Evolutionary conservation across 2,888 invertebrate genomes (phyloP).

Genomic region (Caenorhabditis sp.): DNA sequence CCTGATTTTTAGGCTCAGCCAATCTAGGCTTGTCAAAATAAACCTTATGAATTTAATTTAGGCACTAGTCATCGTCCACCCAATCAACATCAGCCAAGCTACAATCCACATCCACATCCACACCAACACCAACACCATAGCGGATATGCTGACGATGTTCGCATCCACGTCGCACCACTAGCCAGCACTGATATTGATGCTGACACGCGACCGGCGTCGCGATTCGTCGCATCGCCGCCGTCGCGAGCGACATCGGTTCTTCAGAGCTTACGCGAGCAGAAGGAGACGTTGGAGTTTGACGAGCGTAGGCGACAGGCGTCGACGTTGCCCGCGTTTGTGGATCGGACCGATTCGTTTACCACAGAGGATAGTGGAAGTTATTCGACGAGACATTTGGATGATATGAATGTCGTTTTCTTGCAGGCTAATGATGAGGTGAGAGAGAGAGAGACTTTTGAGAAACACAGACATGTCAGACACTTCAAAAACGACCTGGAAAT

Average conservation of each 20-base stretch:
- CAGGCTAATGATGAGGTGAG: conserved; percentile 66
- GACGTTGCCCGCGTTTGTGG: conserved; percentile 14
- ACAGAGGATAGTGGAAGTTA: conserved; percentile 11
- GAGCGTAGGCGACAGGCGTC: conserved; percentile 34
- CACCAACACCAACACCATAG: not conserved
- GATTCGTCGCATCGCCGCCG: conserved; percentile 8
- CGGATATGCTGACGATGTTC: conserved; percentile 39
- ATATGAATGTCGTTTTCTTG: conserved; percentile 64
- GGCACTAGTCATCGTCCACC: conserved; percentile 20
- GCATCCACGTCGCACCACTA: conserved; percentile 37
- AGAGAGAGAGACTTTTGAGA: too few relatives aligned
- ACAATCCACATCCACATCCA: too few relatives aligned
- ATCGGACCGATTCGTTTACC: not conserved
- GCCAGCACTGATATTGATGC: conserved; percentile 24
- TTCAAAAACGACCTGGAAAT: too few relatives aligned
- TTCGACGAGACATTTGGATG: conserved; percentile 37
- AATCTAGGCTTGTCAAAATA: not conserved
- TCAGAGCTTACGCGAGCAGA: conserved; percentile 42
- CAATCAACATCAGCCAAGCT: conserved; percentile 2
- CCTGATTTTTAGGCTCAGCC: too few relatives aligned
- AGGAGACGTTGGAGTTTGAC: conserved; percentile 28
- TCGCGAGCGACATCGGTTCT: conserved; percentile 39
- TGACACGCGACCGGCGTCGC: not conserved
- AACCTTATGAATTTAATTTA: conserved; percentile 1
- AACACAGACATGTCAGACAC: too few relatives aligned